Percentiles rank a stretch among this genome's conserved stretches.
phyloP scores from a whole-genome alignment of 2,888 invertebrate genomes.

The Girardia tigrina region DNA sequence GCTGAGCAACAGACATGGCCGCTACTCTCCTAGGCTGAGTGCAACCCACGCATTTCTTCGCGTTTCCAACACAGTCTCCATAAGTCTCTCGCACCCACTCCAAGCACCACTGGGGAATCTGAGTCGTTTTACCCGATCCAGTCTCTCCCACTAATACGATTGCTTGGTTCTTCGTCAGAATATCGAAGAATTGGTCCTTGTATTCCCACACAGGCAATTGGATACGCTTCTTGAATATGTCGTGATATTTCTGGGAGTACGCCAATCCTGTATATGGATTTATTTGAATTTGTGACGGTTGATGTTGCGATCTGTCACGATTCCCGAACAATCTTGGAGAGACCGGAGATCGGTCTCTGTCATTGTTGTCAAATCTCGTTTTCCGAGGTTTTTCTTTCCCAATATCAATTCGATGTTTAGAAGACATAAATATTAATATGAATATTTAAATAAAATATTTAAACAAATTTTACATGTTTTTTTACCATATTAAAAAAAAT shows the following conservation, averaged over 20 bases:
- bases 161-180: constrained; percentile 78
- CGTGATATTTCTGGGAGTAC: constrained; percentile 74
- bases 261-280: constrained; percentile 58
- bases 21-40: constrained; percentile 93
- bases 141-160: constrained; percentile 91
- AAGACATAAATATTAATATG: background rate
- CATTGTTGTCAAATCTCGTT: constrained; percentile 29
- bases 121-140: constrained; percentile 90
- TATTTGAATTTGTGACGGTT: background rate
- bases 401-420: constrained; percentile 6
- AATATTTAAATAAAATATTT: background rate
- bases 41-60: constrained; percentile 71
- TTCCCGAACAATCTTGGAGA: background rate
- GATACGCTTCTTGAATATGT: constrained; percentile 68
- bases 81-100: constrained; percentile 49
- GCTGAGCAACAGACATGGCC: constrained; percentile 95
- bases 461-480: too few relatives aligned
- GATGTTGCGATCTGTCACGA: background rate
- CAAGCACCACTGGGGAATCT: constrained; percentile 76
- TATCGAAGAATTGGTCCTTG: constrained; percentile 80
- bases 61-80: too few relatives aligned
- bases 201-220: constrained; percentile 94
- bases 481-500: too few relatives aligned
- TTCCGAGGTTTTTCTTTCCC: background rate
- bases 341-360: constrained; percentile 27